Base-by-base conservation (phyloP, 2,797 vertebrate species). In the Semaprochilodus insignis region DNA sequence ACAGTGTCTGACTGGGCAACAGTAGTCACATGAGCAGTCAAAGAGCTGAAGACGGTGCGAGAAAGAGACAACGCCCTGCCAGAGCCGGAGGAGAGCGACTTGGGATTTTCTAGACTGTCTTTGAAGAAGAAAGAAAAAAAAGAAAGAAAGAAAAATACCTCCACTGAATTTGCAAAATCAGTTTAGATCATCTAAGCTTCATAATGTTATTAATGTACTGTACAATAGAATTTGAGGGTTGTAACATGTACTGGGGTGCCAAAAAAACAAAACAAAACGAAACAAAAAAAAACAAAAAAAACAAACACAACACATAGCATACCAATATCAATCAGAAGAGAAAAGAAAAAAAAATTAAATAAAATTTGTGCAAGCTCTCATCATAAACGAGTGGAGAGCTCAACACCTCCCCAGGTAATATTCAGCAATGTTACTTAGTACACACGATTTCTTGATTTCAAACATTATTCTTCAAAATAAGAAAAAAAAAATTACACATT, bases 1-100 rank as follows among this genome's bases (percentile, higher is more conserved):
- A 94, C 92, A 94, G 94, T 94, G 94, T 94, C 92, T 90, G 93
- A 94, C 93, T 91, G 92, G 92, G 92, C 91, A 90, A 93, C 92
- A 94, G 94, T 93, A 94, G 93, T 93, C 88, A 86, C 79, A 81
- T 82, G 82, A 87, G 88, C 88, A 88, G 88, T 87, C 86, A 74
- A 86, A 86, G 90, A 90, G 88, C 91, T 88, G 84, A 81, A 82
- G 54, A 88, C 71, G 91, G 91, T 89, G 89, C 81, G 86, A 87
- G 81, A 52, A 2, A 54, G 23, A 69, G 44, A 65, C 55, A 25
- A 55, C 76, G 19, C 83, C 78, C 67, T 55, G 63, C 63, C 67
- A 80, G 63, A 84, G 71, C 51, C 36, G 5, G 78, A 72, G 73
- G 78, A 81, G 84, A 88, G 87, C 80, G 60, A 55, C 83, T 81